Percentiles rank a stretch among this genome's conserved stretches.
Evolutionary conservation across 35 echinoderm and acorn worm species (phyloP).

Genomic region (Apostichopus japonicus): DNA sequence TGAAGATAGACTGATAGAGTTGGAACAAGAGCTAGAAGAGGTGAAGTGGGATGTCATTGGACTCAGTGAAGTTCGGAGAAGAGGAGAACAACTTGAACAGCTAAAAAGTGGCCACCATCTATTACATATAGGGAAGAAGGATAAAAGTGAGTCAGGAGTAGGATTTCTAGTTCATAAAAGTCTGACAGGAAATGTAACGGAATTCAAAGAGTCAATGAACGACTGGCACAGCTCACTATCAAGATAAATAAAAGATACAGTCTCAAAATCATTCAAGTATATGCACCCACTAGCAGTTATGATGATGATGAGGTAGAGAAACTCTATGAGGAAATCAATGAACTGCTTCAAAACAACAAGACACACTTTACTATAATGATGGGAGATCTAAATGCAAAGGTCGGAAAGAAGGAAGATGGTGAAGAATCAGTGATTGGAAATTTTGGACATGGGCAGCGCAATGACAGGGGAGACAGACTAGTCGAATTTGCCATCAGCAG

Average conservation of each 20-base stretch:
- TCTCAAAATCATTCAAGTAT: no score
- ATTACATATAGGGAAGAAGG: conserved; percentile 20
- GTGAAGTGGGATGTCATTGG: conserved; percentile 58
- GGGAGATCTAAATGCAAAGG: conserved; percentile 53
- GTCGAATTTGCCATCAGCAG: conserved; percentile 33
- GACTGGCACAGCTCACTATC: conserved; percentile 36
- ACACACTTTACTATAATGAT: conserved; percentile 4
- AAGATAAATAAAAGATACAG: conserved; percentile 9
- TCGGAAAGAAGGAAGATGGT: neutral
- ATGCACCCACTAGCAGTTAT: neutral
- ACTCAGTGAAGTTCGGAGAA: conserved; percentile 51
- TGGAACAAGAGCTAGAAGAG: conserved; percentile 38
- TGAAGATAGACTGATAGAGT: conserved; percentile 53
- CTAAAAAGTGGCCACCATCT: conserved; percentile 50
- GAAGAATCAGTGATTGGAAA: conserved; percentile 27
- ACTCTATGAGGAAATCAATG: conserved; percentile 19
- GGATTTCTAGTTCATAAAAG: conserved; percentile 17
- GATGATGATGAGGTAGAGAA: conserved; percentile 45
- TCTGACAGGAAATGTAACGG: conserved; percentile 31
- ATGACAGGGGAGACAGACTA: conserved; percentile 55
- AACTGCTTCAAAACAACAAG: neutral
- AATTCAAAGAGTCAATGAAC: conserved; percentile 45
- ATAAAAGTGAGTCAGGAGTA: neutral
- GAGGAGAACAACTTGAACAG: conserved; percentile 33
- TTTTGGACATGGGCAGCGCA: conserved; percentile 13